Base-by-base conservation (phyloP, 2,888 invertebrate genomes). In the Altica lythri region DNA sequence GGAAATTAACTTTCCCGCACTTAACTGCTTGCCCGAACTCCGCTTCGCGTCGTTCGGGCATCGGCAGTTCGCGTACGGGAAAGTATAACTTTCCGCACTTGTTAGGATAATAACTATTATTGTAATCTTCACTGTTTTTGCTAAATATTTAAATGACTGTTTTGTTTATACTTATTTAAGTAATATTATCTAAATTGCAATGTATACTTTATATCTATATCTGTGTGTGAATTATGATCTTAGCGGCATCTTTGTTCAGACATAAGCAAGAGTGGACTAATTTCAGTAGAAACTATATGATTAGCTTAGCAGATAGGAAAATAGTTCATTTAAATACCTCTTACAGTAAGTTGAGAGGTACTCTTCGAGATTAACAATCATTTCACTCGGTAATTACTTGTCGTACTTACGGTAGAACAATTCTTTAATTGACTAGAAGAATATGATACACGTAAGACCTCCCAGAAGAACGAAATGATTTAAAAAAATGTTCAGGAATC, bases 401-500 rank as follows among this genome's bases (percentile, higher is more conserved):
- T 51, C 53, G 53, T 47, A 53, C 25, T 27, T 5, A 5, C 12
- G 17, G 18, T 59, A 52, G 43, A 61, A 64, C 60, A 61, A 62
- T 61, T 61, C 59, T 57, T 57, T 64, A 63, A 64, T 64, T 64
- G 64, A 61, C 61, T 53, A 42, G 50, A 54, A 45, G 59, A 57
- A 63, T 61, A 64, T 64, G 64, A 61, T 61, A 64, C 63, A 63
- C 58, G 61, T 59, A 30, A 60, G 64, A 64, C 64, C 64, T 58
- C 64, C 64, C 60, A 64, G 61, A 45, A 55, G 57, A 58, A 12
- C 27, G 25, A 25, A 54, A 49, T 27, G 44, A 57, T 58, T 57
- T 42, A 40, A 59, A 49, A 43, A 57, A 56, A 43, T 18, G 40
- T 50, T 25, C 37, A 37, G 35, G 50, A 53, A 57, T 53, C 54